phyloP scores from a whole-genome alignment of 2,113 vertebrate genomes.

The Amazona vittata region DNA sequence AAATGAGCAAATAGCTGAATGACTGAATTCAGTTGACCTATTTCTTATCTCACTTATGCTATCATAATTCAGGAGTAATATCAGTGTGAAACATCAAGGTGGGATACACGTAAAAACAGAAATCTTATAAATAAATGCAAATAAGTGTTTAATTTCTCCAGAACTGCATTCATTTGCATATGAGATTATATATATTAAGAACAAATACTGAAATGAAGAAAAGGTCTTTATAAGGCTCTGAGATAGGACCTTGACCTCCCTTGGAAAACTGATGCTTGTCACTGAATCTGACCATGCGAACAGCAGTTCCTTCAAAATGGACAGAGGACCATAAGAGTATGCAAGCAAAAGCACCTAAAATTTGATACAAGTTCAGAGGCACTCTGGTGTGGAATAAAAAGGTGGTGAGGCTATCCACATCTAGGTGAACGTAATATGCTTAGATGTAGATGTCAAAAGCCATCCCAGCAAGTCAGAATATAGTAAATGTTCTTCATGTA shows the following conservation, averaged over 20 bases:
- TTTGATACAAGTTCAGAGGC: background rate
- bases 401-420: background rate
- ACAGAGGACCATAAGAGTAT: background rate
- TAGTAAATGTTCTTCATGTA: background rate
- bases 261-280: background rate
- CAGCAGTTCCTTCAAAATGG: background rate
- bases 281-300: background rate
- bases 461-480: background rate
- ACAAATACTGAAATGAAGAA: background rate
- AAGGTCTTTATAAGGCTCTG: background rate
- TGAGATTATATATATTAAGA: background rate
- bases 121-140: background rate
- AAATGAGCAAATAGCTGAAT: background rate
- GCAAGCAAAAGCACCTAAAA: background rate
- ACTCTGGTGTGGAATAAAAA: background rate
- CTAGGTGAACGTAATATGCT: accelerated
- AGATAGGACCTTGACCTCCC: background rate
- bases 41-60: background rate
- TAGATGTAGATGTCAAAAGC: background rate
- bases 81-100: background rate
- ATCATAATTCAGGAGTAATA: background rate
- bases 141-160: background rate
- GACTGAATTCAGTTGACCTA: background rate
- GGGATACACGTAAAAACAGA: background rate
- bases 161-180: background rate